Base-by-base conservation (phyloP, 2,888 invertebrate species). In the Hydropsyche betteni region DNA sequence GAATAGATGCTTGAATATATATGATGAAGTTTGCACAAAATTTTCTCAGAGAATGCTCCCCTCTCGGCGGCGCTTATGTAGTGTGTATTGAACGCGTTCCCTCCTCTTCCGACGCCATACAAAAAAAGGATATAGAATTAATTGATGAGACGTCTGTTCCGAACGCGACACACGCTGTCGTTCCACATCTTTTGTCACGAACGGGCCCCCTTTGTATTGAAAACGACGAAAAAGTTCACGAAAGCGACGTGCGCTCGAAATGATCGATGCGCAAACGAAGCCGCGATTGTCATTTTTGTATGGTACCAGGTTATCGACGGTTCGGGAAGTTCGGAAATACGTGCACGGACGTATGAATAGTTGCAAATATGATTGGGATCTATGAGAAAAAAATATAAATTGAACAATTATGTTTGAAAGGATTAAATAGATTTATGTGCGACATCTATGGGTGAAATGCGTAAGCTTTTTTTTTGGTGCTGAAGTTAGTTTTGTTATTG, bases 101-200 rank as follows among this genome's bases (percentile, higher is more conserved):
- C 16, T 58, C 58, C 58, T 8, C 24, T 16, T 58, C 53, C 14
- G 14, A 53, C 53, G 12, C 12, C 53, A 53, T 53, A 53, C 53
- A 53, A 58, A 24, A 58, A 58, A 58, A 58, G 58, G 58, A 58
- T 58, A 58, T 24, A 58, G 58, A 58, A 58, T 58, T 58, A 58
- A 58, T 58, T 58, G 58, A 58, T 24, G 58, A 58, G 4, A 58
- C 24, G 58, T 58, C 58, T 58, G 58, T 58, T 58, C 58, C 58
- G 16, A 58, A 58, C 24, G 24, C 16, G 58, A 4, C 16, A 14
- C 44, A 24, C 14, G 53, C 4, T 53, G 53, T 24, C 2, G 24
- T 12, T 58, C 58, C 58, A 58, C 58, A 58, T 58, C 58, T 58
- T 58, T 58, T 58, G 58, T 58, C 58, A 24, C 58, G 53, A 53